Evolutionary conservation across 2,888 invertebrate genomes (phyloP).

Genomic region (Agriopis marginaria): DNA sequence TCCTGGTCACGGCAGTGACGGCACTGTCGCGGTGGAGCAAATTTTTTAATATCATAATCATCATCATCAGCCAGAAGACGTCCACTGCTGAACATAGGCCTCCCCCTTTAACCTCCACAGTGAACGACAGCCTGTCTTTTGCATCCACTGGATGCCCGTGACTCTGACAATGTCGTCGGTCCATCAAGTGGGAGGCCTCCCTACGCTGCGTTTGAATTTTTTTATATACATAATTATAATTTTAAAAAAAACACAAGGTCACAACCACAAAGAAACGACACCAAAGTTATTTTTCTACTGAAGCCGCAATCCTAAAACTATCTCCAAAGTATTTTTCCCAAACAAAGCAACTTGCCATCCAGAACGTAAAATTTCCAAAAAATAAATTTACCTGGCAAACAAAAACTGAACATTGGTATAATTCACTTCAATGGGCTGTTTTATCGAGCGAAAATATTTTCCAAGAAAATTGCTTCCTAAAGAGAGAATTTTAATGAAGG

Average conservation of each 20-base stretch:
- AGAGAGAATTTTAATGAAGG: constrained; percentile 40
- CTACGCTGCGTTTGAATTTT: too few relatives aligned
- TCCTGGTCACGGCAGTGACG: constrained; percentile 73
- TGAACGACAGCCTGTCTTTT: too few relatives aligned
- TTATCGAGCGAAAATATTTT: constrained; percentile 25
- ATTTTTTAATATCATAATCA: too few relatives aligned
- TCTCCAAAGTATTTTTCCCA: background rate
- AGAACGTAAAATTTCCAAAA: background rate
- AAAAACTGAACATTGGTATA: constrained; percentile 1
- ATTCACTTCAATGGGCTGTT: constrained; percentile 34
- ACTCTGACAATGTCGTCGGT: too few relatives aligned
- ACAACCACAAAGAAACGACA: too few relatives aligned
- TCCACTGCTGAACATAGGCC: too few relatives aligned
- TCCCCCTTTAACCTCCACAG: too few relatives aligned
- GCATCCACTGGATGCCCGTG: too few relatives aligned
- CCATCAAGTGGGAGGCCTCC: too few relatives aligned
- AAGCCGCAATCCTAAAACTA: background rate
- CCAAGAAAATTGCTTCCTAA: constrained; percentile 23
- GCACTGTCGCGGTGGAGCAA: constrained; percentile 67
- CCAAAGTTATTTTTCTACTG: too few relatives aligned
- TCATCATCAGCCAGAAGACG: too few relatives aligned
- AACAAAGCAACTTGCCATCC: background rate
- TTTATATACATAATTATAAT: too few relatives aligned
- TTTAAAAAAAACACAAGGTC: background rate
- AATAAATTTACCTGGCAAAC: constrained; percentile 11